A percentile compares a stretch with the other conserved stretches of the same genome.
Conservation (phyloP, 2,113 vertebrate genomes). For the Erythrocercus mccallii region DNA sequence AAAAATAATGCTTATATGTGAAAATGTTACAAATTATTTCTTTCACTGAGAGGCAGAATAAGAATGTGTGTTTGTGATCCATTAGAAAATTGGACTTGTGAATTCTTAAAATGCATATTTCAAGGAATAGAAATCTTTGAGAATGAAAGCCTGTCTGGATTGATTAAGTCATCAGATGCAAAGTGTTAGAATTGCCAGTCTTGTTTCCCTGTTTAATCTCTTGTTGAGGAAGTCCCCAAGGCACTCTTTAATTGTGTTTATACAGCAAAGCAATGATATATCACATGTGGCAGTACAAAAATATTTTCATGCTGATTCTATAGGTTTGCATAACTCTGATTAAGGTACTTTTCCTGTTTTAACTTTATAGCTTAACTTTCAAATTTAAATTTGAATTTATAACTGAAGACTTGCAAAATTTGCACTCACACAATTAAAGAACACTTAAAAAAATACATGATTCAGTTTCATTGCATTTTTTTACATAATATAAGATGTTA, state of each 20-base stretch:
- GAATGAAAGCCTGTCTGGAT: slow-evolving; percentile 53
- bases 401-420: background rate
- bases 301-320: slow-evolving; percentile 70
- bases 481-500: background rate
- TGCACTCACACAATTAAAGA: slow-evolving; percentile 19
- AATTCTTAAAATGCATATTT: slow-evolving; percentile 51
- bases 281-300: slow-evolving; percentile 68
- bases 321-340: slow-evolving; percentile 47
- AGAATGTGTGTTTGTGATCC: background rate
- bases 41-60: background rate
- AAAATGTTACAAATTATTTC: background rate
- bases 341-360: slow-evolving; percentile 50
- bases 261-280: slow-evolving; percentile 63
- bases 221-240: slow-evolving; percentile 62
- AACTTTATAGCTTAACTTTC: slow-evolving; percentile 34
- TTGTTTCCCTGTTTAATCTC: slow-evolving; percentile 67
- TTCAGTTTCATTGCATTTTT: background rate
- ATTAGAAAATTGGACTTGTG: background rate
- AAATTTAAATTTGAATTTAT: slow-evolving; percentile 28
- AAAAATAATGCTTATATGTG: background rate
- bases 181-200: slow-evolving; percentile 56
- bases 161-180: slow-evolving; percentile 61
- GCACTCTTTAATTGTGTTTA: slow-evolving; percentile 68
- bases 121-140: slow-evolving; percentile 14
- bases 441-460: slow-evolving; percentile 25